Evolutionary conservation across 2,797 vertebrate species (phyloP), one percentile per base, ranked within the genome.

Genomic region (Peromyscus eremicus): DNA sequence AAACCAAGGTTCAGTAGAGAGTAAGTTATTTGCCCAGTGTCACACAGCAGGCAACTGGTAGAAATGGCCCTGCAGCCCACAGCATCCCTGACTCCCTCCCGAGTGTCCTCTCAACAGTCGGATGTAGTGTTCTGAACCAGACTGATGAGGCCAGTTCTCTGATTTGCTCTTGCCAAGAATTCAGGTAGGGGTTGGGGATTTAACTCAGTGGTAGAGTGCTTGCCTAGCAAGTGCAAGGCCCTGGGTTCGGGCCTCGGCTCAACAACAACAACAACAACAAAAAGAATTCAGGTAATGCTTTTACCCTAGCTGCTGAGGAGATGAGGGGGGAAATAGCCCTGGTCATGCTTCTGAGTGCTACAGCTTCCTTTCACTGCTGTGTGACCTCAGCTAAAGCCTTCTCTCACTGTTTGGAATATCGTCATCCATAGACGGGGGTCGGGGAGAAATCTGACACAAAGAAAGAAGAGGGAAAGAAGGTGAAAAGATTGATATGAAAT

Each of bases 1-100:
- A 95, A 94, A 83, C 81, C 25, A 83, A 88, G 60, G 88, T 68
- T 88, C 37, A 92, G 32, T n/a, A 91, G 37, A 84, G 77, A 43
- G 1, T 43, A 75, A 64, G 29, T 86, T 62, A 34, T 75, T 89
- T 91, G 70, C 52, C 27, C 32, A 37, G 40, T 25, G 43, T 86
- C 49, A 80, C 6, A 52, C 43, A 76, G 19, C 71, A 75, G 73
- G 19, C 79, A 40, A 40, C 46, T 68, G 55, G n/a, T n/a, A 80
- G 91, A 88, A 68, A 27, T 60, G 73, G 71, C 60, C 37, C 73
- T 66, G 84, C 73, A 91, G 6, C 37, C 73, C 62, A 29, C 27
- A 21, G 60, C 62, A n/a, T 84, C 16, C 79, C 77, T 43, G 6
- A 81, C 12, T 46, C 32, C 32, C 12, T 46, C 32, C 32, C 27